Conservation (phyloP, 2,113 vertebrate species). For the Psilopsiagon aurifrons region DNA sequence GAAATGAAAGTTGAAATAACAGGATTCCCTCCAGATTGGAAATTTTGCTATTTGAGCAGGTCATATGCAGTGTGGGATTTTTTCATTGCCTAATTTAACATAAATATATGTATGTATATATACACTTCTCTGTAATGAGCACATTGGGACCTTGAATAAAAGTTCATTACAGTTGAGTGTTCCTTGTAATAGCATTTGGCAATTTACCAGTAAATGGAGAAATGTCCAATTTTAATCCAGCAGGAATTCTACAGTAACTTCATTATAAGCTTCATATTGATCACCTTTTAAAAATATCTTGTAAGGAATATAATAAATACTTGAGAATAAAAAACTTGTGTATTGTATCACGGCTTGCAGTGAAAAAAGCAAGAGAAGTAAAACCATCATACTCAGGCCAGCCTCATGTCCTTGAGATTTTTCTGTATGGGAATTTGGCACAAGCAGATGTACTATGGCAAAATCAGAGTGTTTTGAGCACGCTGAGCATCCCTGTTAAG, state of each 20-base stretch:
- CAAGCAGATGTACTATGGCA: conserved; percentile 20
- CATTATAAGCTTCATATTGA: neutral
- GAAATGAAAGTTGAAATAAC: conserved; percentile 32
- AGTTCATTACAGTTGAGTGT: conserved; percentile 10
- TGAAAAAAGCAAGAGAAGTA: neutral
- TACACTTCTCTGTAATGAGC: neutral
- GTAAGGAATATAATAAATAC: neutral
- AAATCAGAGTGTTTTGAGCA: conserved; percentile 42
- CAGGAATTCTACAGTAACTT: neutral
- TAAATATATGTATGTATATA: neutral
- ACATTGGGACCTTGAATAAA: conserved; percentile 5
- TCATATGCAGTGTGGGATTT: neutral
- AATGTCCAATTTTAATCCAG: conserved; percentile 10
- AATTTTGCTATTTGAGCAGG: conserved; percentile 28
- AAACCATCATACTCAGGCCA: neutral
- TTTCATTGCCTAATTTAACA: neutral
- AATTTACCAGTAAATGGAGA: neutral
- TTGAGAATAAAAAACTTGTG: neutral
- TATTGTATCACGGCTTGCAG: neutral
- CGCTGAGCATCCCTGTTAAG: conserved; percentile 22
- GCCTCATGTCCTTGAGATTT: conserved; percentile 13
- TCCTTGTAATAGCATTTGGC: conserved; percentile 36
- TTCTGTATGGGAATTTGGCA: conserved; percentile 55
- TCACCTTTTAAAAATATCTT: neutral
- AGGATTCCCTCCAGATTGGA: conserved; percentile 18